Percentiles rank a stretch among this genome's conserved stretches.
Conservation (phyloP, 2,888 invertebrate genomes). For the Nymphalis c-album region DNA sequence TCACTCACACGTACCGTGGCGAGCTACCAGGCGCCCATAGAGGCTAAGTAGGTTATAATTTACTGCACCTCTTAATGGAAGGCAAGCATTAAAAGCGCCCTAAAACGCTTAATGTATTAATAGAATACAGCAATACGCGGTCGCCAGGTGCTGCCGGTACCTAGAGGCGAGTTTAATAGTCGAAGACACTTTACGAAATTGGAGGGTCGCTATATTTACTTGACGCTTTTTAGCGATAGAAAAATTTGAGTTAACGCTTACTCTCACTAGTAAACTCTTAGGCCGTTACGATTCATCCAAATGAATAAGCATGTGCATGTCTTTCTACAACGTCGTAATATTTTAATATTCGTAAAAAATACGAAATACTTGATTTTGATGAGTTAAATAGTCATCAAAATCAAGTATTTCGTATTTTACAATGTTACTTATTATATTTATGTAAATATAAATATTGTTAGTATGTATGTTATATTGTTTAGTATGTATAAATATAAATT, state of each 20-base stretch:
- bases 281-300: no score
- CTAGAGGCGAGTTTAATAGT: slow-evolving; percentile 66
- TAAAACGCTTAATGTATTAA: slow-evolving; percentile 75
- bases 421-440: no score
- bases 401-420: no score
- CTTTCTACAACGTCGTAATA: no score
- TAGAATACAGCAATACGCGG: slow-evolving; percentile 59
- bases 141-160: slow-evolving; percentile 65
- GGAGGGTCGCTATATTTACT: slow-evolving; percentile 34
- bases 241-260: background rate
- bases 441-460: no score
- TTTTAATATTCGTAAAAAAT: no score
- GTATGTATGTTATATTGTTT: no score
- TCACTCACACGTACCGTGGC: slow-evolving; percentile 46
- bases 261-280: no score
- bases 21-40: slow-evolving; percentile 62
- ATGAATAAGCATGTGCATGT: no score
- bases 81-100: slow-evolving; percentile 70
- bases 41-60: slow-evolving; percentile 71
- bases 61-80: slow-evolving; percentile 76
- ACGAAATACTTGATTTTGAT: no score
- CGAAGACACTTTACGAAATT: slow-evolving; percentile 54
- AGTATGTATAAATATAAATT: no score
- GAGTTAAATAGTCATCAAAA: no score
- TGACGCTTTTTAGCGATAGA: slow-evolving; percentile 13